Evolutionary conservation across 2,113 vertebrate genomes (phyloP).

Genomic region (Heptranchias perlo): DNA sequence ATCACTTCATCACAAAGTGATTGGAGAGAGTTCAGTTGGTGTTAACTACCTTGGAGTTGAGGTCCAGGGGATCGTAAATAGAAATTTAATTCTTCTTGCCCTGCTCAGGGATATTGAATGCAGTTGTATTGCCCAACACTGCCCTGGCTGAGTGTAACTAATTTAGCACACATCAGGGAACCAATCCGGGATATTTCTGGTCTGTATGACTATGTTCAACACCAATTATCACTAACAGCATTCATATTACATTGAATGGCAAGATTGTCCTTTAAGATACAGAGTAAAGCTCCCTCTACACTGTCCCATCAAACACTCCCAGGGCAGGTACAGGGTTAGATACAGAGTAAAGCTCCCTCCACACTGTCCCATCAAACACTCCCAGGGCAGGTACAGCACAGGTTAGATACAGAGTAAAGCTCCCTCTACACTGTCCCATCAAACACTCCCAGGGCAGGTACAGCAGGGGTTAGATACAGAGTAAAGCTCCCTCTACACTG

Average conservation of each 20-base stretch:
- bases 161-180: background rate
- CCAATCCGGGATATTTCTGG: background rate
- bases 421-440: too few relatives aligned
- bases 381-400: too few relatives aligned
- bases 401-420: too few relatives aligned
- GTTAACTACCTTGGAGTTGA: background rate
- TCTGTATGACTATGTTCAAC: background rate
- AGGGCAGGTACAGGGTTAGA: too few relatives aligned
- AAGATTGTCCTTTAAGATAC: too few relatives aligned
- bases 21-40: background rate
- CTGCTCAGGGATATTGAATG: background rate
- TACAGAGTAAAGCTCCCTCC: too few relatives aligned
- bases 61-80: background rate
- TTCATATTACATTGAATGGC: background rate
- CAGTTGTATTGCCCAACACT: background rate
- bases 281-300: too few relatives aligned
- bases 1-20: background rate
- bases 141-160: background rate
- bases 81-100: background rate
- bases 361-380: too few relatives aligned
- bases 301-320: too few relatives aligned
- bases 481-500: too few relatives aligned
- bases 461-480: too few relatives aligned
- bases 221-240: background rate
- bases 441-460: too few relatives aligned